Evolutionary conservation across 2,888 invertebrate species (phyloP).

Genomic region (Anthophora plumipes): DNA sequence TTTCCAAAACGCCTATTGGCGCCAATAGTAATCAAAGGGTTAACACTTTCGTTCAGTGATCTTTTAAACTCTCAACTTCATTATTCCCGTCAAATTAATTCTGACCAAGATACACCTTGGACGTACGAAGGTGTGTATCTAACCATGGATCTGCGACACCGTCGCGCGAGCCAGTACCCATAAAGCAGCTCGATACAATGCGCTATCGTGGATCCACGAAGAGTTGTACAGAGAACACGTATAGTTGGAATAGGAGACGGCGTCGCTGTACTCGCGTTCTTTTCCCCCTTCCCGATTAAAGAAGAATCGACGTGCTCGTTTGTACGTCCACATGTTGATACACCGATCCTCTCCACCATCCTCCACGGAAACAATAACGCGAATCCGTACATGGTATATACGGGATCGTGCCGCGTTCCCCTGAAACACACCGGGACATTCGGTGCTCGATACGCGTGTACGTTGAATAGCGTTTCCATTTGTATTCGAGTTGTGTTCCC

Average conservation of each 20-base stretch:
- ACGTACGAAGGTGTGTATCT: neutral
- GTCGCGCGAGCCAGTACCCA: conserved; percentile 28
- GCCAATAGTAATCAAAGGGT: no score
- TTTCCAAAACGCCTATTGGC: no score
- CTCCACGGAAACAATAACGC: conserved; percentile 75
- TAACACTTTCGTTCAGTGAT: no score
- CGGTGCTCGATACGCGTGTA: conserved; percentile 57
- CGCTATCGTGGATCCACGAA: conserved; percentile 45
- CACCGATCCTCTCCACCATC: conserved; percentile 34
- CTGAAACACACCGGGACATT: conserved; percentile 40
- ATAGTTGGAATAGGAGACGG: conserved; percentile 19
- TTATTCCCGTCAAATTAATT: conserved; percentile 29
- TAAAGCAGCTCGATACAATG: conserved; percentile 52
- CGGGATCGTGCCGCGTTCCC: conserved; percentile 22
- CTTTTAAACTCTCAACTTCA: neutral
- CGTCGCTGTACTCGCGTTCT: conserved; percentile 30
- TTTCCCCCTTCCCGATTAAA: conserved; percentile 33
- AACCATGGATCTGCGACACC: conserved; percentile 20
- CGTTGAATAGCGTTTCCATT: conserved; percentile 77
- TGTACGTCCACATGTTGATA: conserved; percentile 50
- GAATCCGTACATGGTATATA: conserved; percentile 76
- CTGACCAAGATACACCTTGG: neutral
- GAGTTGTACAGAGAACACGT: conserved; percentile 16
- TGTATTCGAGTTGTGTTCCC: conserved; percentile 76
- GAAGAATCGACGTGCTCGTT: conserved; percentile 50